Evolutionary conservation across 2,888 invertebrate genomes (phyloP).

Genomic region (Caenorhabditis auriculariae): DNA sequence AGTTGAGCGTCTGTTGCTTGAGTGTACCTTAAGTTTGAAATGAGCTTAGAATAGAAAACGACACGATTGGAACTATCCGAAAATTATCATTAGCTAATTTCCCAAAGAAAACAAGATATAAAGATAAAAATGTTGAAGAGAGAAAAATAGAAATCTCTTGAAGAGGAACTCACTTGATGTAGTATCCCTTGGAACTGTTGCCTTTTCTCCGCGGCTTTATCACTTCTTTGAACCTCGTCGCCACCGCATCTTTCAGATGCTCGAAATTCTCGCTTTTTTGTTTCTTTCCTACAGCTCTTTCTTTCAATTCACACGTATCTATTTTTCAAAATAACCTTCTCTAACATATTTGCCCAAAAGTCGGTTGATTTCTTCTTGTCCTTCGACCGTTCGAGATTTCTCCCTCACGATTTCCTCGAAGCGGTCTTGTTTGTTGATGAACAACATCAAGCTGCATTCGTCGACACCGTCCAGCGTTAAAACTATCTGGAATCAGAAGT

Average conservation of each 20-base stretch:
- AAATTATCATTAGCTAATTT: neutral
- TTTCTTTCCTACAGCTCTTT: constrained; percentile 7
- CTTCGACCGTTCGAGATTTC: constrained; percentile 5
- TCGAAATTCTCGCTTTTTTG: constrained; percentile 24
- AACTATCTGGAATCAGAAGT: constrained; percentile 29
- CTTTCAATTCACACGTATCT: constrained; percentile 2
- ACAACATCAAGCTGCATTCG: constrained; percentile 54
- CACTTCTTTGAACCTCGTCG: constrained; percentile 27
- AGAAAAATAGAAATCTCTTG: too few relatives aligned
- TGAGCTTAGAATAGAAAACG: neutral
- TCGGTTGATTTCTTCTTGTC: constrained; percentile 6
- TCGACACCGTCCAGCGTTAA: constrained; percentile 37
- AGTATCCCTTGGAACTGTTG: constrained; percentile 31
- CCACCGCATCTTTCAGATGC: constrained; percentile 30
- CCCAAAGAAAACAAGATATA: neutral
- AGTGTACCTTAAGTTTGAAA: constrained; percentile 41
- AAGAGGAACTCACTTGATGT: constrained; percentile 24
- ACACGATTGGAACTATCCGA: neutral
- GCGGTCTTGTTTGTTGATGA: constrained; percentile 58
- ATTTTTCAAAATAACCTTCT: constrained; percentile 11
- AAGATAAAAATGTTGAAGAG: too few relatives aligned
- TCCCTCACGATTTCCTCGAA: constrained; percentile 43
- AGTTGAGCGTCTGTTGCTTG: constrained; percentile 56
- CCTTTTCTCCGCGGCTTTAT: constrained; percentile 25
- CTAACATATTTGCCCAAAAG: constrained; percentile 21